Conservation (phyloP, 2,888 invertebrate species). For the Sphaerophoria taeniata region DNA sequence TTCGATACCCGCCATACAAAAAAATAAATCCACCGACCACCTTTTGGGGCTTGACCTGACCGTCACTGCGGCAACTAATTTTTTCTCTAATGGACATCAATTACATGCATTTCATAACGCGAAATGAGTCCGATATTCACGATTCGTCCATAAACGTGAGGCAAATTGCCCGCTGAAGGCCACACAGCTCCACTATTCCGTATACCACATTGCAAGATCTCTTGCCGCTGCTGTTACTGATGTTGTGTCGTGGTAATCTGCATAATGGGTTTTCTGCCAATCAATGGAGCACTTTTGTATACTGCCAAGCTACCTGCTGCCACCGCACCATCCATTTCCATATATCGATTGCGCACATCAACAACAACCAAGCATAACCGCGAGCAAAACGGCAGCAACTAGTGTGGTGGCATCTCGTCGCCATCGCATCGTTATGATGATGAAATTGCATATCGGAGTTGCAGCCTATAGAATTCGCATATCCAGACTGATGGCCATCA, state of each 20-base stretch:
- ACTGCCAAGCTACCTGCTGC: slow-evolving; percentile 8
- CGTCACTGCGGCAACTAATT: slow-evolving; percentile 49
- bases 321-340: neutral
- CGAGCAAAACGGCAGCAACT: slow-evolving; percentile 69
- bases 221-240: slow-evolving; percentile 23
- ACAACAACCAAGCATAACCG: neutral
- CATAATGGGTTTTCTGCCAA: slow-evolving; percentile 72
- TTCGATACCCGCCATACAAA: neutral
- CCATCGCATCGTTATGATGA: slow-evolving; percentile 60
- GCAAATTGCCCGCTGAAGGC: slow-evolving; percentile 71
- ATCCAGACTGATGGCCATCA: slow-evolving; percentile 4
- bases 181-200: slow-evolving; percentile 28
- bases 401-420: slow-evolving; percentile 70
- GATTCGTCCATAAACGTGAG: slow-evolving; percentile 73
- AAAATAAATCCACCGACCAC: slow-evolving; percentile 37
- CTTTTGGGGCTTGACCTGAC: slow-evolving; percentile 40
- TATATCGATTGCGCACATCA: too few relatives aligned
- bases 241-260: slow-evolving; percentile 62
- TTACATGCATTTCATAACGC: slow-evolving; percentile 73
- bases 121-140: slow-evolving; percentile 73
- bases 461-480: slow-evolving; percentile 31
- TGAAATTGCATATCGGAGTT: slow-evolving; percentile 50
- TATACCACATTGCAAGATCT: slow-evolving; percentile 15
- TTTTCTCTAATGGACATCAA: slow-evolving; percentile 71
- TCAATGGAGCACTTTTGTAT: slow-evolving; percentile 57